Base-by-base conservation (phyloP, 2,888 invertebrate genomes). In the Drosophila anomelani region DNA sequence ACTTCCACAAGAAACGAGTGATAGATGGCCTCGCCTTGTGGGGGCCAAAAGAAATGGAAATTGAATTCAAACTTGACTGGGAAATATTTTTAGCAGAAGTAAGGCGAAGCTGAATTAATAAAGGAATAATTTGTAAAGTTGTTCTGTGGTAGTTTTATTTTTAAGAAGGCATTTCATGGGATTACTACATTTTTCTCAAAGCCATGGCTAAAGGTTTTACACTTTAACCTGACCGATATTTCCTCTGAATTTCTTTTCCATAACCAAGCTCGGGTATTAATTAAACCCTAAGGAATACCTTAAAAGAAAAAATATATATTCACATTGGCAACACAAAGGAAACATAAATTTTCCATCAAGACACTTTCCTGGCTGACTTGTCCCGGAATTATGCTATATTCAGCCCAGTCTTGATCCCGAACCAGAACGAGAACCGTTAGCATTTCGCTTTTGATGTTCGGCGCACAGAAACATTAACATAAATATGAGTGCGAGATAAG, bases 401-500 rank as follows among this genome's bases (percentile, higher is more conserved):
- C 51, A 53, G 36, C 51, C 23, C 23, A 58, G 26, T 38, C 38
- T 15, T 13, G 53, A 59, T 59, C 36, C 61, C 49, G 12, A 57
- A 23, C 57, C 56, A 61, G 41, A 53, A 55, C 38, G 38, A 41
- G 72, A 61, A 73, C 73, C 73, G 73, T 73, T 73, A 73, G 75
- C 69, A 68, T 64, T 44, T 61, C 57, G 80, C 84, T 88, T 84
- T 84, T 84, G 84, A 84, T 81, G 88, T 84, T 86, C 69, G 70
- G 80, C 85, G 85, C 57, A 67, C 59, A 71, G 49, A 83, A 73
- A 76, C 86, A 88, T 84, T 84, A 84, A 88, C 84, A 84, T 84
- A 84, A 84, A 84, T 84, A 84, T 84, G 84, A 88, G 84, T 73
- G 55, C 73, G 71, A 88, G 88, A 88, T 88, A 84, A 86, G 81